Conservation (phyloP, 2,888 invertebrate genomes). For the Germaria angustata region DNA sequence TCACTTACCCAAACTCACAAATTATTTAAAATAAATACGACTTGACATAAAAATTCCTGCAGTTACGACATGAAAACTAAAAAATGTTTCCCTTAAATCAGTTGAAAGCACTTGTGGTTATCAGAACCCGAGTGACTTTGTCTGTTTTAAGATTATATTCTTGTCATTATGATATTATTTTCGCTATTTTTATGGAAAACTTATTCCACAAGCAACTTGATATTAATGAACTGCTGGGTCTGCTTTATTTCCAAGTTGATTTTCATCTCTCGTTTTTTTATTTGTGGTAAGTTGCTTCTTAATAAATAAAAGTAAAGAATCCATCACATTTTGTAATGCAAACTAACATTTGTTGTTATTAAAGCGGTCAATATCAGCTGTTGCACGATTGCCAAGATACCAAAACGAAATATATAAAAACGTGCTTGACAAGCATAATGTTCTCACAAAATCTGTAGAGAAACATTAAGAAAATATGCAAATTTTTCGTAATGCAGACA, state of each 20-base stretch:
- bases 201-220: too few relatives aligned
- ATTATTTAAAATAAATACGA: background rate
- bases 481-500: background rate
- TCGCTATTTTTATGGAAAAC: too few relatives aligned
- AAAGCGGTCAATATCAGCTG: constrained; percentile 52
- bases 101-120: too few relatives aligned
- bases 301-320: too few relatives aligned
- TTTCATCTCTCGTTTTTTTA: too few relatives aligned
- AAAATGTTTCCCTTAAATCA: too few relatives aligned
- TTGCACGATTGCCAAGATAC: constrained; percentile 1
- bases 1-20: background rate
- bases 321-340: constrained; percentile 14
- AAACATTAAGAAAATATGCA: background rate
- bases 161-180: too few relatives aligned
- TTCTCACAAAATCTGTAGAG: background rate
- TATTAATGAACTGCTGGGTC: background rate
- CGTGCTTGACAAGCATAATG: constrained; percentile 7
- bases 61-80: background rate
- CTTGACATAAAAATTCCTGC: too few relatives aligned
- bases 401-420: background rate
- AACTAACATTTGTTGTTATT: constrained; percentile 6
- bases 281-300: too few relatives aligned
- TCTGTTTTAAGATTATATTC: too few relatives aligned
- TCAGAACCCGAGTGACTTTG: too few relatives aligned
- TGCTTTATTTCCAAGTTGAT: too few relatives aligned